phyloP scores from a whole-genome alignment of 2,797 vertebrate species.

The Molossus alvarezi region DNA sequence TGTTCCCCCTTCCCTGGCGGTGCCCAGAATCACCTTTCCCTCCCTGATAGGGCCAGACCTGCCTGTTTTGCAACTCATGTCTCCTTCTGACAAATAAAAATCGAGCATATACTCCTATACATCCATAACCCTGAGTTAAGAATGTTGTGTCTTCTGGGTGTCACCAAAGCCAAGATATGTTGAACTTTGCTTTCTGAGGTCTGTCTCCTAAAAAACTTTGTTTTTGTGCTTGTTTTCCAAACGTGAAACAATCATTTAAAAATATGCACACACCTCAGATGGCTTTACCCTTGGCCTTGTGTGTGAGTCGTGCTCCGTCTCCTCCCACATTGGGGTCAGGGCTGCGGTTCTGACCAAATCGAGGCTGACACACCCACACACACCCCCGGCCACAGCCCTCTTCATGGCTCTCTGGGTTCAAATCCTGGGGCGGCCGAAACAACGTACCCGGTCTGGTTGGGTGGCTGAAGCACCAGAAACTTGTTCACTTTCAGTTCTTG shows the following conservation, averaged over 20 bases:
- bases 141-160: accelerated
- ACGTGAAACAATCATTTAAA: neutral
- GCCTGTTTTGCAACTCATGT: neutral
- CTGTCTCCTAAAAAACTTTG: neutral
- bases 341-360: neutral
- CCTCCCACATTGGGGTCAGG: neutral
- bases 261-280: neutral
- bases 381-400: no score
- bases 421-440: neutral
- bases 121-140: neutral
- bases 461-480: neutral
- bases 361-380: neutral
- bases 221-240: neutral
- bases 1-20: accelerated
- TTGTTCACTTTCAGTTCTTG: neutral
- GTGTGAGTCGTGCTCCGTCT: neutral
- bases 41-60: neutral
- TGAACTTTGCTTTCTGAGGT: neutral
- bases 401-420: neutral
- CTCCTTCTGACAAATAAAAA: neutral
- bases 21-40: neutral
- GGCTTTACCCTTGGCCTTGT: neutral
- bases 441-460: neutral
- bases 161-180: neutral
- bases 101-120: accelerated